Evolutionary conservation across 2,797 vertebrate species (phyloP).

Genomic region (Orientallactaga sibirica): DNA sequence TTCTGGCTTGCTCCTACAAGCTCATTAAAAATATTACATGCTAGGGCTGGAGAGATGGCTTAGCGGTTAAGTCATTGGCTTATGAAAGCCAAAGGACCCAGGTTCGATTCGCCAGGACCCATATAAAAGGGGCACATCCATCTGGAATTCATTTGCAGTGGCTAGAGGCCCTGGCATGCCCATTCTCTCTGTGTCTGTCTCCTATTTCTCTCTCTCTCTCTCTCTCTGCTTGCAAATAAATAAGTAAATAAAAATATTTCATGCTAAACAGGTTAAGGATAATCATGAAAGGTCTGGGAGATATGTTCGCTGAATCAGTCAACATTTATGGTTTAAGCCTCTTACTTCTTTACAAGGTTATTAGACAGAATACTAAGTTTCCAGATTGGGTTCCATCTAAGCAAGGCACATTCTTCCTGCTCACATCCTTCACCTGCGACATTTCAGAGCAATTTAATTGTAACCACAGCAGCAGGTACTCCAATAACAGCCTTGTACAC

Average conservation of each 20-base stretch:
- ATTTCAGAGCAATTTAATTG: not conserved
- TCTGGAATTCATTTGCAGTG: too few species aligned
- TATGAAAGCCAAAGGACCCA: too few species aligned
- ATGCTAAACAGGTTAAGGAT: not conserved
- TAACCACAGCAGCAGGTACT: fast-evolving
- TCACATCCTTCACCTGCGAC: fast-evolving
- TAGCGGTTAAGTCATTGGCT: too few species aligned
- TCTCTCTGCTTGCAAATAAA: too few species aligned
- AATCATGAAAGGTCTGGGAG: not conserved
- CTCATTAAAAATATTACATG: not conserved
- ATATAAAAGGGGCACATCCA: too few species aligned
- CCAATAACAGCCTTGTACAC: not conserved
- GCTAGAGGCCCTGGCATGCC: too few species aligned
- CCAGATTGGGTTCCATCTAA: not conserved
- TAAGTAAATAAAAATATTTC: not conserved
- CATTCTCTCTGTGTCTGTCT: too few species aligned
- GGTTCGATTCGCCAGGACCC: too few species aligned
- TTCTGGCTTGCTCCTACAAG: not conserved
- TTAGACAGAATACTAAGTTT: not conserved
- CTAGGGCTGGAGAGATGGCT: too few species aligned
- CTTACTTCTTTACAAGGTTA: not conserved
- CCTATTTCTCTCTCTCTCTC: too few species aligned
- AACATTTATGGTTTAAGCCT: not conserved
- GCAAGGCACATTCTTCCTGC: not conserved
- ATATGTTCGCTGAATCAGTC: not conserved